A percentile compares a stretch with the other conserved stretches of the same genome.
Conservation (phyloP, 1,140 invertebrate species). For the Ceratitis capitata region DNA sequence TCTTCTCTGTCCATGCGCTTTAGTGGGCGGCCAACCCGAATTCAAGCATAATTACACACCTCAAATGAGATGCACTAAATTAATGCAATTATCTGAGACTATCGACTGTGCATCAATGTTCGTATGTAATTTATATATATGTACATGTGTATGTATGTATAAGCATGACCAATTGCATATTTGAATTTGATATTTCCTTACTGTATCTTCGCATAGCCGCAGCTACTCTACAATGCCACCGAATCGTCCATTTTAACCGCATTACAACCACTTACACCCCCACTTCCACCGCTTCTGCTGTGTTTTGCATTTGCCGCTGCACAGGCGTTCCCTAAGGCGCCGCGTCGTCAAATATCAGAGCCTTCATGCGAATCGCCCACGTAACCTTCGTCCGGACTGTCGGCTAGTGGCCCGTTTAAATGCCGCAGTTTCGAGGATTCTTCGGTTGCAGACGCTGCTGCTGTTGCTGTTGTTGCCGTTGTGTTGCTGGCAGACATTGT, state of each 20-base stretch:
- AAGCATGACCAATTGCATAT: background rate
- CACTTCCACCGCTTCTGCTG: background rate
- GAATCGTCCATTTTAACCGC: slow-evolving; percentile 55
- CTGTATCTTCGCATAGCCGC: background rate
- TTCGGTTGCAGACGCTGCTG: slow-evolving; percentile 58
- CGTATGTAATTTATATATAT: background rate
- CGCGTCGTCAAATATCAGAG: slow-evolving; percentile 70
- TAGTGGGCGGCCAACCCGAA: too few species aligned
- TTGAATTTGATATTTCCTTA: background rate
- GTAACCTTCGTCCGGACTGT: slow-evolving; percentile 88
- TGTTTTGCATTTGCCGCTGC: slow-evolving; percentile 42
- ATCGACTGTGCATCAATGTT: background rate
- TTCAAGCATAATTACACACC: background rate
- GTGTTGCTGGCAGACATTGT: slow-evolving; percentile 65
- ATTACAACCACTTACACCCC: background rate
- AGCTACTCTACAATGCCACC: slow-evolving; percentile 55
- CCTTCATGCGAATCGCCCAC: slow-evolving; percentile 75
- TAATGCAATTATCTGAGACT: background rate
- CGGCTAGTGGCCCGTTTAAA: slow-evolving; percentile 73
- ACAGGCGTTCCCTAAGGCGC: too few species aligned
- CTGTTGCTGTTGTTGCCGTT: slow-evolving; percentile 62
- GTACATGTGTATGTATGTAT: background rate
- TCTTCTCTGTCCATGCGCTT: too few species aligned
- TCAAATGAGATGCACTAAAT: background rate
- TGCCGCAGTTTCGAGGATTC: slow-evolving; percentile 57